Conservation (phyloP, 2,113 vertebrate genomes). For the Tenrec ecaudatus region DNA sequence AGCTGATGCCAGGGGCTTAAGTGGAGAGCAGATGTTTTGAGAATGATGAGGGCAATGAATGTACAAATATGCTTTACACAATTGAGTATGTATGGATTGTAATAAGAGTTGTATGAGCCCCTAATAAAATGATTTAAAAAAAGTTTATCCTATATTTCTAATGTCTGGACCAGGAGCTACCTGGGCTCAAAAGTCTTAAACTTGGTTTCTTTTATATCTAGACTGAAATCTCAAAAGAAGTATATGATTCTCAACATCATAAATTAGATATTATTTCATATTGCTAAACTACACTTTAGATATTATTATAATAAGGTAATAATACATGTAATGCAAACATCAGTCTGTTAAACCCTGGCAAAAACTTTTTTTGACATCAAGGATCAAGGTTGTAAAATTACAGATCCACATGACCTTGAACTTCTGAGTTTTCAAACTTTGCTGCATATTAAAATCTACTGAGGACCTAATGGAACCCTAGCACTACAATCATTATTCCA, state of each 20-base stretch:
- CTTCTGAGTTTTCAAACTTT: not conserved
- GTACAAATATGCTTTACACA: too few relatives aligned
- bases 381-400: slow-evolving; percentile 50
- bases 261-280: not conserved
- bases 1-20: too few relatives aligned
- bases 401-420: not conserved
- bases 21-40: too few relatives aligned
- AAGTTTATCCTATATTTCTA: not conserved
- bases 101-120: too few relatives aligned
- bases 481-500: slow-evolving; percentile 46
- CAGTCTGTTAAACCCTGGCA: not conserved
- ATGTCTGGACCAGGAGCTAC: too few relatives aligned
- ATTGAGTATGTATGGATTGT: too few relatives aligned
- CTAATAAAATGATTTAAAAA: too few relatives aligned
- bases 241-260: not conserved
- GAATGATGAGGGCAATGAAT: too few relatives aligned
- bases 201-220: not conserved
- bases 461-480: too few relatives aligned
- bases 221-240: slow-evolving; percentile 23
- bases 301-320: not conserved
- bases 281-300: not conserved
- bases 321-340: not conserved
- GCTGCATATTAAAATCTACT: too few relatives aligned
- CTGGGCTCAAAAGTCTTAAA: too few relatives aligned
- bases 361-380: not conserved